A percentile compares a stretch with the other conserved stretches of the same genome.
Evolutionary conservation across 2,888 invertebrate species (phyloP).

Genomic region (Galeruca laticollis): DNA sequence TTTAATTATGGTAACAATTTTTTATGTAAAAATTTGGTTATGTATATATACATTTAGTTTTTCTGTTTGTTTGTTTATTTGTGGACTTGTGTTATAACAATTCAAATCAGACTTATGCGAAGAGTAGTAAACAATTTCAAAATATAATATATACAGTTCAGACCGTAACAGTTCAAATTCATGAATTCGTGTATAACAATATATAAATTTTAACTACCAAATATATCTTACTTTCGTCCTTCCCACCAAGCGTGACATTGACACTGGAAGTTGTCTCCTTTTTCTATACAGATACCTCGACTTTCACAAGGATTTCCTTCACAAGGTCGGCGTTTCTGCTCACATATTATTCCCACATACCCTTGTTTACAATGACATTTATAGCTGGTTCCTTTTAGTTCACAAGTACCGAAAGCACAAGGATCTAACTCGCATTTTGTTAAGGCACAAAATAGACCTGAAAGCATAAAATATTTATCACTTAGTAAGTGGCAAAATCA

Average conservation of each 20-base stretch:
- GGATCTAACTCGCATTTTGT: constrained; percentile 81
- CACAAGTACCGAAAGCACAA: constrained; percentile 76
- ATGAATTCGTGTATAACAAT: too few species aligned
- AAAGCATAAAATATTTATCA: constrained; percentile 32
- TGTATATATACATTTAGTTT: too few species aligned
- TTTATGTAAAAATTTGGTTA: too few species aligned
- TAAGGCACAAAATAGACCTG: constrained; percentile 82
- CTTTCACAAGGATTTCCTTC: constrained; percentile 80
- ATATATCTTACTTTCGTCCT: constrained; percentile 58
- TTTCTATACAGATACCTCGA: constrained; percentile 79
- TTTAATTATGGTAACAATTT: too few species aligned
- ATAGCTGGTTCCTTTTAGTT: constrained; percentile 68
- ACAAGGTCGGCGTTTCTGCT: constrained; percentile 77
- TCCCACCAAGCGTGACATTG: constrained; percentile 77
- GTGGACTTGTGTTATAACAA: too few species aligned
- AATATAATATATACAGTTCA: neutral
- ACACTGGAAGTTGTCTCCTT: constrained; percentile 77
- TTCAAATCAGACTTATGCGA: too few species aligned
- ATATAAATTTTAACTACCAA: neutral
- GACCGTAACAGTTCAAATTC: neutral
- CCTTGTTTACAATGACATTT: constrained; percentile 77
- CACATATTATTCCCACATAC: constrained; percentile 77
- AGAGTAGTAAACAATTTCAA: too few species aligned
- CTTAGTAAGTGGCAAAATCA: neutral
- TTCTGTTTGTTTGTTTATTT: too few species aligned